Evolutionary conservation across 2,113 vertebrate species (phyloP).

Genomic region (Cephalopholis sonnerati): DNA sequence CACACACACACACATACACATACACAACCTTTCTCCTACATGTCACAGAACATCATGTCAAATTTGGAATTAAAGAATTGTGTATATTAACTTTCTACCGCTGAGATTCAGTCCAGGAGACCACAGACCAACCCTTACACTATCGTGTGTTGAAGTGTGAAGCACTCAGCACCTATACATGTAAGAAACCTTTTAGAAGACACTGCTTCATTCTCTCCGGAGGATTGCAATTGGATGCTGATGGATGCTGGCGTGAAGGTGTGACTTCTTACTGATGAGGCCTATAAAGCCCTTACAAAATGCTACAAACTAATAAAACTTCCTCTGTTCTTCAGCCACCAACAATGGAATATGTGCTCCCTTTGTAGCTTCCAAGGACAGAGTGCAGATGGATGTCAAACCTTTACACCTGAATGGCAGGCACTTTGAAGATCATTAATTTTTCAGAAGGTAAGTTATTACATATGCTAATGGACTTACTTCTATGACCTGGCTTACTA

Average conservation of each 20-base stretch:
- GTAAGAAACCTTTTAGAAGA: background rate
- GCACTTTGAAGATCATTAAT: background rate
- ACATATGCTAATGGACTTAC: background rate
- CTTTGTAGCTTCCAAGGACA: background rate
- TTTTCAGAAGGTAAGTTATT: background rate
- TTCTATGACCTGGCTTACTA: background rate
- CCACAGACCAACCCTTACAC: background rate
- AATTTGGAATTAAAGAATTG: background rate
- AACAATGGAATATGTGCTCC: background rate
- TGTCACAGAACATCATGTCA: constrained; percentile 15
- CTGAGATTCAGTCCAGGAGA: constrained; percentile 1
- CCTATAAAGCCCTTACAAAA: background rate
- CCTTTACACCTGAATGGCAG: background rate
- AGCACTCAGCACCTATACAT: background rate
- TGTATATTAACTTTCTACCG: background rate
- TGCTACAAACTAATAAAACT: background rate
- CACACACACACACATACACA: background rate
- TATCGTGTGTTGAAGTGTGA: background rate
- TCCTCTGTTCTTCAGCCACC: constrained; percentile 7
- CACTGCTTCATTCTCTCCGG: constrained; percentile 8
- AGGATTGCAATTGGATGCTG: background rate
- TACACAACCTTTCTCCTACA: background rate
- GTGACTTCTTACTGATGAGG: constrained; percentile 1
- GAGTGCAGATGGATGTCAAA: background rate
- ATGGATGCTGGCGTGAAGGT: background rate